These are phyloP conservation scores for Aphrophora alni DNA, from an alignment of 2,888 invertebrate species.

Conservation along the genomic window DNA sequence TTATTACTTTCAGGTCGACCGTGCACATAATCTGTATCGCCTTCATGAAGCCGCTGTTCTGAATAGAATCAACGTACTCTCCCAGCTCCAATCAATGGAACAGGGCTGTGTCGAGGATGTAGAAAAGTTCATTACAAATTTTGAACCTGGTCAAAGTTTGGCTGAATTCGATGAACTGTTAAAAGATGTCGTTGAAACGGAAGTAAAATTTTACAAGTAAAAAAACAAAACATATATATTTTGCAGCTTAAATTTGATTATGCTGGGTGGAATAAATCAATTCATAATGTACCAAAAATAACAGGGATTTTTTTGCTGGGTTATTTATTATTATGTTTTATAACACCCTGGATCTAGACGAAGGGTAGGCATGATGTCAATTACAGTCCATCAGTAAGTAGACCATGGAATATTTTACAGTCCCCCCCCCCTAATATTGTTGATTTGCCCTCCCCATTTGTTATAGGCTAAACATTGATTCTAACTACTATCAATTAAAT, in stretches of 20 bases:
- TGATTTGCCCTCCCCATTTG: no score
- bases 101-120: conserved; percentile 47
- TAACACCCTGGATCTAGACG: no score
- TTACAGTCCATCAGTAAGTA: no score
- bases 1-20: neutral
- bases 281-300: neutral
- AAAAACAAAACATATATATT: neutral
- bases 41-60: conserved; percentile 37
- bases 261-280: neutral
- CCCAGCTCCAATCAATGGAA: conserved; percentile 46
- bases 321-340: no score
- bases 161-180: conserved; percentile 49
- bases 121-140: conserved; percentile 44
- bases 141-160: conserved; percentile 43
- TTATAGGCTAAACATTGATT: no score
- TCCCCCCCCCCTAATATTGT: no score
- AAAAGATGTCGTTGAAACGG: conserved; percentile 50
- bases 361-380: no score
- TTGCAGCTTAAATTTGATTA: neutral
- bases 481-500: no score
- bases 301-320: neutral
- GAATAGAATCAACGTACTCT: conserved; percentile 34
- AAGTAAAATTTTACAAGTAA: conserved; percentile 51
- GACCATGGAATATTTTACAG: no score
- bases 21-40: conserved; percentile 40